Base-by-base conservation (phyloP, 2,797 vertebrate species). In the Perodicticus potto region DNA sequence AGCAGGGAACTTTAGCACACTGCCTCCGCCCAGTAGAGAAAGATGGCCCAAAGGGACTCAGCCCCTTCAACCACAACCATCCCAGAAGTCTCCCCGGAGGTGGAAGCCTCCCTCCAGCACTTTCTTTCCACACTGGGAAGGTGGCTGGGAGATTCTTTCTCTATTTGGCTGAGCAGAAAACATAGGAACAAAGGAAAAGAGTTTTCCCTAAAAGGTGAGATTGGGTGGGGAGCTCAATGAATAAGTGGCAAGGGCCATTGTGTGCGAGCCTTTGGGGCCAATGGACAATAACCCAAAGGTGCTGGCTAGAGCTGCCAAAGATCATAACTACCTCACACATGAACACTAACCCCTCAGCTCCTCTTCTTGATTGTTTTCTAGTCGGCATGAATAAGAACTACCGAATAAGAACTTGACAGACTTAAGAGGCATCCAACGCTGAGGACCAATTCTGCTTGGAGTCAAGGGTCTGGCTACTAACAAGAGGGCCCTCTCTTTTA, bases 1-100 rank as follows among this genome's bases (percentile, higher is more conserved):
- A 97, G 91, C 95, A 91, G 95, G 67, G 77, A 90, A 83, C 32
- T 96, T 94, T 34, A 93, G 87, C 37, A 97, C 67, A 96, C 69
- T 32, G 65, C 67, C 73, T 96, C 90, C 19, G 45, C 95, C 94
- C 92, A 88, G 86, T 67, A 93, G 81, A 95, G 91, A 74, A 93
- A 89, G 91, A 84, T n/a, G 89, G 86, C 86, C 78, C 93, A 45
- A 93, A 76, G 80, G 86, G 43, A 70, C 34, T 81, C 76, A 74
- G 37, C 43, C 92, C 72, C 74, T 19, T 67, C 78, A 72, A 77
- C 34, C 25, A 61, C 55, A 89, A 76, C 74, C 83, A 95, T 25
- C 78, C 78, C 34, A 2, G 14, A 83, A 67, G 37, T 63, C 34
- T 78, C n/a, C 86, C 19, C 16, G 77, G 34, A 32, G 13, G 2